Evolutionary conservation across 2,888 invertebrate species (phyloP).

Genomic region (Nomada ruficornis): DNA sequence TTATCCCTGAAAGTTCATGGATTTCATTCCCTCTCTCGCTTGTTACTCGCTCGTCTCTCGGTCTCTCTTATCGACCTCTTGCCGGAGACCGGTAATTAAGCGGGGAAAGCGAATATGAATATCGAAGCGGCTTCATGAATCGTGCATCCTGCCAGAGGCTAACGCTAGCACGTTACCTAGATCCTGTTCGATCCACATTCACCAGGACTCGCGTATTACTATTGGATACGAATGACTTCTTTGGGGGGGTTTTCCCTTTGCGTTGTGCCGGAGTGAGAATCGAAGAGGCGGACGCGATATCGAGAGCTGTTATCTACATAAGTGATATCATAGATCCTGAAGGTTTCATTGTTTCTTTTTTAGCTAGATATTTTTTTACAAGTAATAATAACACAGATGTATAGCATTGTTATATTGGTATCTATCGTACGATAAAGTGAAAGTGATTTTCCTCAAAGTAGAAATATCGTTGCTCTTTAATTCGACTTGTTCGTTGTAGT

Average conservation of each 20-base stretch:
- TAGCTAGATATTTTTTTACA: too few relatives aligned
- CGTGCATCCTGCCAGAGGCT: conserved; percentile 47
- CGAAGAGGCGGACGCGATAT: conserved; percentile 15
- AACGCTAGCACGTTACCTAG: background rate
- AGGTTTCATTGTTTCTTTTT: conserved; percentile 6
- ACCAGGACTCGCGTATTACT: conserved; percentile 29
- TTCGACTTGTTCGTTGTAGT: too few relatives aligned
- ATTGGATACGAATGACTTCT: conserved; percentile 8
- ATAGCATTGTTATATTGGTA: background rate
- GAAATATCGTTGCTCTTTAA: background rate
- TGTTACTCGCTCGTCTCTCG: conserved; percentile 20
- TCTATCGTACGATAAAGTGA: background rate
- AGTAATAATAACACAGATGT: background rate
- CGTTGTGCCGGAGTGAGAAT: background rate
- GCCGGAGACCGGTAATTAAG: conserved; percentile 53
- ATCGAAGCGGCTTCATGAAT: conserved; percentile 30
- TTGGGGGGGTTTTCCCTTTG: background rate
- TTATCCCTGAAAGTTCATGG: conserved; percentile 70
- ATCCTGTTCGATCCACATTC: conserved; percentile 47
- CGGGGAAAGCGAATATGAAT: conserved; percentile 53
- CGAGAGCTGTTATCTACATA: background rate
- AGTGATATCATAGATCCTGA: conserved; percentile 18
- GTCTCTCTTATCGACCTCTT: conserved; percentile 11
- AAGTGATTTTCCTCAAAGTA: background rate
- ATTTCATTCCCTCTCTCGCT: conserved; percentile 48